A percentile compares a stretch with the other conserved stretches of the same genome.
Conservation (phyloP, 2,888 invertebrate species). For the Morpho helenor region DNA sequence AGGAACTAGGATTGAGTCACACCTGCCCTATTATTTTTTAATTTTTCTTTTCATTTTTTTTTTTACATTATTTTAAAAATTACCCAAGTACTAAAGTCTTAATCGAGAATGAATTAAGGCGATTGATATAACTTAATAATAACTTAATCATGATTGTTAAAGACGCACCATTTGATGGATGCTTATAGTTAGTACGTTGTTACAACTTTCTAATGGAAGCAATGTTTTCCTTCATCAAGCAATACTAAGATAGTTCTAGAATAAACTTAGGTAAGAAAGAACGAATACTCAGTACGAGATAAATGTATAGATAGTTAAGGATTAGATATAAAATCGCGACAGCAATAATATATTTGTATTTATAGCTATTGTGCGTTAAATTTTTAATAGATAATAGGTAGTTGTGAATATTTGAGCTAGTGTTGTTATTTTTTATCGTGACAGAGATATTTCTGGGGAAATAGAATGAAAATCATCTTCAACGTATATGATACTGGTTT, state of each 20-base stretch:
- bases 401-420: slow-evolving; percentile 71
- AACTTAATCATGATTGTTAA: slow-evolving; percentile 41
- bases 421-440: slow-evolving; percentile 68
- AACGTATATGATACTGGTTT: neutral
- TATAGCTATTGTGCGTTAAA: slow-evolving; percentile 77
- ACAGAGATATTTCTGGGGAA: slow-evolving; percentile 56
- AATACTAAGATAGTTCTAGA: slow-evolving; percentile 70
- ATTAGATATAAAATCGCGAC: slow-evolving; percentile 64
- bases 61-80: too few relatives aligned
- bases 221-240: slow-evolving; percentile 72
- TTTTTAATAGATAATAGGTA: slow-evolving; percentile 74
- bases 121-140: slow-evolving; percentile 12
- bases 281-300: slow-evolving; percentile 75
- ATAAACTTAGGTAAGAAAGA: slow-evolving; percentile 62
- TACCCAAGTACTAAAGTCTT: too few relatives aligned
- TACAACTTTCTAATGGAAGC: slow-evolving; percentile 63
- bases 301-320: slow-evolving; percentile 62
- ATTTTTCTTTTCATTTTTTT: too few relatives aligned
- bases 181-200: slow-evolving; percentile 56
- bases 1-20: too few relatives aligned
- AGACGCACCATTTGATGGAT: slow-evolving; percentile 65
- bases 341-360: slow-evolving; percentile 79
- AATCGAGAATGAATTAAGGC: slow-evolving; percentile 2
- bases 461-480: slow-evolving; percentile 33
- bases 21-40: too few relatives aligned